Percentiles rank a stretch among this genome's conserved stretches.
Conservation (phyloP, 2,888 invertebrate genomes). For the Callyntrura sp. region DNA sequence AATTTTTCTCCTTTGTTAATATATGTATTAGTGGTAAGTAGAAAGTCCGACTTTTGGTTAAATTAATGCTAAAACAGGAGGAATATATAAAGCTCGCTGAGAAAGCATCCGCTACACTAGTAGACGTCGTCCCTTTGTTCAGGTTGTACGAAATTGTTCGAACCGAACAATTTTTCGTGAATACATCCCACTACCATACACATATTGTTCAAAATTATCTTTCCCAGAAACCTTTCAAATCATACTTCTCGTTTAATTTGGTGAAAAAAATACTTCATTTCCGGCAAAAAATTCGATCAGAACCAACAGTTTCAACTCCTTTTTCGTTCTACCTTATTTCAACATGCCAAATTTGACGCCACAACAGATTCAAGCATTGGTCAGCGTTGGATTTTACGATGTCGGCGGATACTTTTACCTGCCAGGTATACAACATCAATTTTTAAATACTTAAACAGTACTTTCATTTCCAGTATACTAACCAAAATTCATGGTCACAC, state of each 20-base stretch:
- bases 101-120: neutral
- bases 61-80: neutral
- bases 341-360: constrained; percentile 16
- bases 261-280: neutral
- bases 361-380: constrained; percentile 22
- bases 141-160: neutral
- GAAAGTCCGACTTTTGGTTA: neutral
- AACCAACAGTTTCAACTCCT: neutral
- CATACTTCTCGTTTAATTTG: no score
- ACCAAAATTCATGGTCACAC: no score
- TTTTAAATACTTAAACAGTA: no score
- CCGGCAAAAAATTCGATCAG: neutral
- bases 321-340: neutral
- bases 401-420: constrained; percentile 64
- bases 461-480: no score
- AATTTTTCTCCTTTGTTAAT: neutral
- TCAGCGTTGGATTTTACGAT: constrained; percentile 62
- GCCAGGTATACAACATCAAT: no score
- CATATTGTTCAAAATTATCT: neutral
- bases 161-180: neutral
- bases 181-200: neutral
- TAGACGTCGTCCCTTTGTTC: neutral
- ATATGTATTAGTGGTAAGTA: neutral
- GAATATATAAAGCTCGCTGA: neutral
- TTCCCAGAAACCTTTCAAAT: neutral